Base-by-base conservation (phyloP, 2,797 vertebrate genomes). In the Protonibea diacanthus region DNA sequence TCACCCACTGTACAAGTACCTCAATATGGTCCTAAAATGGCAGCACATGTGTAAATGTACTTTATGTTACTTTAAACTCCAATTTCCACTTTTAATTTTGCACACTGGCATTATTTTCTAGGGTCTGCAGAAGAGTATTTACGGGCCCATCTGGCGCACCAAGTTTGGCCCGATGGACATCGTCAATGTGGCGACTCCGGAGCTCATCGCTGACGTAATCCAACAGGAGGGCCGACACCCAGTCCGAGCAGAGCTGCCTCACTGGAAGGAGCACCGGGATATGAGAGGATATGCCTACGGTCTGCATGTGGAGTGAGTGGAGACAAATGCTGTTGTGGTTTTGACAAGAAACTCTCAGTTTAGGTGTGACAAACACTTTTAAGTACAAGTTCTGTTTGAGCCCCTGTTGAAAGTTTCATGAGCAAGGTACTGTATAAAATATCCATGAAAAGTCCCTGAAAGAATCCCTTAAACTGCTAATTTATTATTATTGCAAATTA, bases 241-340 rank as follows among this genome's bases (percentile, higher is more conserved):
- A 2, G 57, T 93, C 10, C 89, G 95, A 3, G 76, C 80, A 0
- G 78, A 82, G 18, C 84, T 96, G 74, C 86, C 91, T 0, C 95
- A 96, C 90, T 96, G 95, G 95, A 95, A 90, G 82, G 94, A 96
- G 76, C 96, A 96, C 91, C 61, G 88, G 12, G 94, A 96, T 25
- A 65, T 96, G 82, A 86, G 95, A 21, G 93, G 94, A 2, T 94
- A 95, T 51, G 94, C 93, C 7, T 95, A 95, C 3, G 95, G 95
- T 3, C 89, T 96, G 59, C 95, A 96, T 25, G 93, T 95, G 15
- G 86, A 88, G 95, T 96, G 78, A 94, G 95, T 84, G 52, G 6
- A 38, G 5, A 49, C 7, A n/a, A 20, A 20, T 5, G 33, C 33
- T 33, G 33, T 8, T 33, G 33, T 33, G 42, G 42, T 14, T 44